phyloP scores from a whole-genome alignment of 2,888 invertebrate genomes.

The Orthosia cruda region DNA sequence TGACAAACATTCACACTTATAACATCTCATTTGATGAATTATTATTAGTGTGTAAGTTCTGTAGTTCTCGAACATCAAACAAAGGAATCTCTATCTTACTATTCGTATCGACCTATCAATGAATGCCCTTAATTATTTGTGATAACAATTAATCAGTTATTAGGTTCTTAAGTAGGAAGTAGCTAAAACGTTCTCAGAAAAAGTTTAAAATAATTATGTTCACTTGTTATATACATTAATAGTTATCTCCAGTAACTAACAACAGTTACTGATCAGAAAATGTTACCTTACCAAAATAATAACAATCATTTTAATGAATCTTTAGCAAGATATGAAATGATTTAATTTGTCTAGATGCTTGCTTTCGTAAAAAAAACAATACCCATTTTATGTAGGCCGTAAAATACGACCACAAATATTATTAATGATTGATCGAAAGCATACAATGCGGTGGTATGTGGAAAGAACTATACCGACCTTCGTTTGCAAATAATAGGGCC shows the following conservation, averaged over 20 bases:
- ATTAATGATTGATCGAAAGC: too few relatives aligned
- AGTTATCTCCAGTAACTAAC: neutral
- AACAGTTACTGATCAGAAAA: neutral
- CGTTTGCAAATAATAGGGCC: neutral
- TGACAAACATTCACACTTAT: neutral
- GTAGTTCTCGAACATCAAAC: neutral
- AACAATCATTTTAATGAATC: neutral
- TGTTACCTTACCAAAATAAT: neutral
- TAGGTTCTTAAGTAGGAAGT: conserved; percentile 53
- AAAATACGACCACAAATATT: too few relatives aligned
- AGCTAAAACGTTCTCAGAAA: conserved; percentile 23
- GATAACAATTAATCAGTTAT: conserved; percentile 51
- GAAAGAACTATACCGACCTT: neutral
- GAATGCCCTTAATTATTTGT: conserved; percentile 53
- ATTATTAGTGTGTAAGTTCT: neutral
- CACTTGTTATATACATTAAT: conserved; percentile 36
- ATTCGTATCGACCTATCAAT: conserved; percentile 40
- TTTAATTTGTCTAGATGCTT: neutral
- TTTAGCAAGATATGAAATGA: neutral
- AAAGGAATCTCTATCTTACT: conserved; percentile 52
- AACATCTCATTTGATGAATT: too few relatives aligned
- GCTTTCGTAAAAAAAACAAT: too few relatives aligned
- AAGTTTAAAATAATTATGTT: conserved; percentile 4
- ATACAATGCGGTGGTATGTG: neutral
- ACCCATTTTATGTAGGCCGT: too few relatives aligned